Conservation (phyloP, 2,113 vertebrate species). For the Phasianus colchicus region DNA sequence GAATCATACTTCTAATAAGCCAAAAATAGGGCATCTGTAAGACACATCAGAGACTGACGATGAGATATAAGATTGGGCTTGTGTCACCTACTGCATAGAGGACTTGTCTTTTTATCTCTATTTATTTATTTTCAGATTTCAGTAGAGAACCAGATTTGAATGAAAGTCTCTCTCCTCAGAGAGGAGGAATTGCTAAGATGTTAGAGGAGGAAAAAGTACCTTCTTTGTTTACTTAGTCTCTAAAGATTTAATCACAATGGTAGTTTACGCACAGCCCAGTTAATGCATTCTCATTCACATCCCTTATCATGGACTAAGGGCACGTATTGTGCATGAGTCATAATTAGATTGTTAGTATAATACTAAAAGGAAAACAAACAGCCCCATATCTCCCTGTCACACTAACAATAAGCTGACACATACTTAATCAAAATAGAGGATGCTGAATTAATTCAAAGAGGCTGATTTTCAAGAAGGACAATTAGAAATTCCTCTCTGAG, state of each 20-base stretch:
- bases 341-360: conserved; percentile 70
- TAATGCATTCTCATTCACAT: conserved; percentile 48
- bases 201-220: background rate
- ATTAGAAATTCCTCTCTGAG: conserved; percentile 18
- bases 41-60: background rate
- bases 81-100: background rate
- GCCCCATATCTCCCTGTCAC: conserved; percentile 49
- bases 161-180: background rate
- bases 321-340: conserved; percentile 62
- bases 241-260: background rate
- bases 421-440: conserved; percentile 71
- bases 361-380: conserved; percentile 74
- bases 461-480: conserved; percentile 46
- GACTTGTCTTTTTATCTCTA: background rate
- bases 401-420: conserved; percentile 71
- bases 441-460: conserved; percentile 59
- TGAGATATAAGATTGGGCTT: background rate
- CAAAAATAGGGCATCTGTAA: background rate
- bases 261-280: background rate
- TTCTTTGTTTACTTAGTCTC: background rate
- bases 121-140: background rate
- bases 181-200: background rate
- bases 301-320: conserved; percentile 9
- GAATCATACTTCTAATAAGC: background rate
- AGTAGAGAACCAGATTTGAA: conserved; percentile 21